Evolutionary conservation across 2,113 vertebrate species (phyloP), one percentile per base, ranked within the genome.

Genomic region (Tor tambroides): DNA sequence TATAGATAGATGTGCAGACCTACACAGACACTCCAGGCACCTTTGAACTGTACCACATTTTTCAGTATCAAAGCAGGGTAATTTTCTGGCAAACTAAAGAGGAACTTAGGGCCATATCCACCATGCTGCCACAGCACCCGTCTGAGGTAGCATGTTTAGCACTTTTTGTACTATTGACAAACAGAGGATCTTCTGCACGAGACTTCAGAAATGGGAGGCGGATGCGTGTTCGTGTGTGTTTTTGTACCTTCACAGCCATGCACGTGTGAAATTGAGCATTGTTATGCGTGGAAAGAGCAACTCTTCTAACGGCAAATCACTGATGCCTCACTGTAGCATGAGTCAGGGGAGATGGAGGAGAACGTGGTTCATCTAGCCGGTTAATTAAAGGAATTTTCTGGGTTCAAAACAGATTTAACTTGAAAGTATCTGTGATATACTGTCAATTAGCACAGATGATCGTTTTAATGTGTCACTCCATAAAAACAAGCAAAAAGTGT

Each of bases 71-170:
- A 92, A 94, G 93, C 95, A 96, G 95, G 94, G 95, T 94, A 93
- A 91, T 94, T 94, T 91, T 94, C 89, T 94, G 93, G 92, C 79
- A 90, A 90, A 92, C 88, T 89, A 87, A 91, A 88, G 93, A 95
- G 95, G 95, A 96, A 94, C 93, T 91, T 91, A 94, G 95, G 94
- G 94, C 95, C 95, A 96, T 95, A 95, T 93, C 78, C 91, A 91
- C 76, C 85, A 85, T 56, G 91, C 84, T 90, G 85, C 90, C 75
- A 90, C 89, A 67, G 87, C 26, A 26, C 74, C 9, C 71, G 84
- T 87, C 90, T 91, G 89, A 89, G 87, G 89, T 88, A 43, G 82
- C 90, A 86, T 85, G 80, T 87, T 89, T 77, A 84, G 88, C 87
- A 92, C 90, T 89, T 90, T 94, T 94, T 94, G 85, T 93, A 94